Percentiles rank a stretch among this genome's conserved stretches.
Conservation (phyloP, 2,113 vertebrate species). For the Laticauda colubrina region DNA sequence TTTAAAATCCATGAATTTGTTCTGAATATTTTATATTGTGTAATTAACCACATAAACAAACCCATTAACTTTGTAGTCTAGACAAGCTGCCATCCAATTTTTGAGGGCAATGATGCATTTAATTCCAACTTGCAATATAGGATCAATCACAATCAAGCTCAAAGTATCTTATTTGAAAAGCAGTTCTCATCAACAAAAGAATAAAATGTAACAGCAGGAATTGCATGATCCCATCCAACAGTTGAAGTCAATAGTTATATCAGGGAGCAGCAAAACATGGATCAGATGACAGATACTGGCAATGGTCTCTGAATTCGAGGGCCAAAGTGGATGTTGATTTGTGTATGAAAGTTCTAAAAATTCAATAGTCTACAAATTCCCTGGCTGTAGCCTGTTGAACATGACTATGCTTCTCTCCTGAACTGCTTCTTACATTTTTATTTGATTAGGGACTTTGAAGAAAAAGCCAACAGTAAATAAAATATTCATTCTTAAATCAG, state of each 20-base stretch:
- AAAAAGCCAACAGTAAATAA: not conserved
- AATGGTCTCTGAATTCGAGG: not conserved
- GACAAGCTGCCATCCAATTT: not conserved
- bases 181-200: not conserved
- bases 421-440: not conserved
- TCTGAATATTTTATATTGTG: not conserved
- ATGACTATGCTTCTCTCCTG: not conserved
- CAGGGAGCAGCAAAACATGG: not conserved
- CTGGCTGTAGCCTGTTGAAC: not conserved
- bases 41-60: not conserved
- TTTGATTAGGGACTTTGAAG: not conserved
- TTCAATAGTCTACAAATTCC: not conserved
- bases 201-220: not conserved
- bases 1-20: not conserved
- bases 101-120: not conserved
- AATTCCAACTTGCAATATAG: not conserved
- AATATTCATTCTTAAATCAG: not conserved
- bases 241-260: not conserved
- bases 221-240: not conserved
- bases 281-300: not conserved
- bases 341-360: not conserved
- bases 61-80: not conserved
- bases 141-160: not conserved
- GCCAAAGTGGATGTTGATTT: not conserved
- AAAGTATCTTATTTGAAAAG: not conserved